Evolutionary conservation across 1,140 invertebrate species (phyloP).

Genomic region (Potamilus streckersoni): DNA sequence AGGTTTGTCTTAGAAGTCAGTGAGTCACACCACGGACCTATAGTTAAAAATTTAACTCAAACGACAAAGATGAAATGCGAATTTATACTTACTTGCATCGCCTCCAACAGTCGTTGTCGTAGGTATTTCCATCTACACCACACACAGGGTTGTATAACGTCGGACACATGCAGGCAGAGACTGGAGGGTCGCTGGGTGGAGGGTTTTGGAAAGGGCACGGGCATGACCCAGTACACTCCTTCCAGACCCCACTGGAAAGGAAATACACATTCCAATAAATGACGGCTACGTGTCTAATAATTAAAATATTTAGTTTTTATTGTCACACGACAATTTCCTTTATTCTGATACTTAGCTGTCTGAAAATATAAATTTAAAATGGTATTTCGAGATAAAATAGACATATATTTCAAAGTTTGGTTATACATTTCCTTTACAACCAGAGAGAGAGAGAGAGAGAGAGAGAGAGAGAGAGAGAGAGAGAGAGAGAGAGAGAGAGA

Average conservation of each 20-base stretch:
- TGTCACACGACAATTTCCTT: neutral
- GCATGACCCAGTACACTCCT: neutral
- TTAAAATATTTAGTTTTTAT: neutral
- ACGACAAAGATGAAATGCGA: too few relatives aligned
- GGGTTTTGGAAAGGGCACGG: neutral
- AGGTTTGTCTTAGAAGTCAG: too few relatives aligned
- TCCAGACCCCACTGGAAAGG: neutral
- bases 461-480: neutral
- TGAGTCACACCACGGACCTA: too few relatives aligned
- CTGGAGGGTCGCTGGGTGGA: conserved; percentile 3
- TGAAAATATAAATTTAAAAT: neutral
- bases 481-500: neutral
- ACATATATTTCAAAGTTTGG: too few relatives aligned
- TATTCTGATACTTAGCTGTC: neutral
- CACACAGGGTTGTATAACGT: conserved; percentile 13
- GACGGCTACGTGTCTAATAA: neutral
- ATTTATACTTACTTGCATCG: conserved; percentile 16
- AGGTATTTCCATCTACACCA: conserved; percentile 7
- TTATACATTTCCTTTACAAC: too few relatives aligned
- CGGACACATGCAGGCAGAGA: conserved; percentile 14
- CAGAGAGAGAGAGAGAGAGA: neutral
- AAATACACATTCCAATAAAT: neutral
- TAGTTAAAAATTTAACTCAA: too few relatives aligned
- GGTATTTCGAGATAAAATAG: too few relatives aligned
- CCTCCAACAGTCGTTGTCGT: conserved; percentile 18